phyloP scores from a whole-genome alignment of 2,113 vertebrate species.

The Petaurus breviceps region DNA sequence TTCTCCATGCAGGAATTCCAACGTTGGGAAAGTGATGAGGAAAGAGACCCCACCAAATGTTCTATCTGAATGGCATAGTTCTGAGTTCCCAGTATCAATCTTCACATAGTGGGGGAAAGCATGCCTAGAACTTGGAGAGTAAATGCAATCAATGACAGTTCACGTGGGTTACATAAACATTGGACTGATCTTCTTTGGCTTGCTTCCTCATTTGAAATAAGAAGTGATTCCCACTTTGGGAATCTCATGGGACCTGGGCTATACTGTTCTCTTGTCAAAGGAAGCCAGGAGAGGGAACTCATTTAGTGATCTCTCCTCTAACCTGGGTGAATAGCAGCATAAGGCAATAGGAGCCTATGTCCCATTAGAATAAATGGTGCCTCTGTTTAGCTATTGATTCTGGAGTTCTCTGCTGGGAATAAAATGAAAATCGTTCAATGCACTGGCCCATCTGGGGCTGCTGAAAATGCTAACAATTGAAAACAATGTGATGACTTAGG shows the following conservation, averaged over 20 bases:
- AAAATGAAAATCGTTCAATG: constrained; percentile 41
- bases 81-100: background rate
- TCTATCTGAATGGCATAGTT: background rate
- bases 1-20: background rate
- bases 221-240: background rate
- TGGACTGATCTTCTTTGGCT: constrained; percentile 53
- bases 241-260: constrained; percentile 22
- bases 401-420: constrained; percentile 49
- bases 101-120: background rate
- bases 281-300: background rate
- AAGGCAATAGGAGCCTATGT: background rate
- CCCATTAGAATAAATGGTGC: constrained; percentile 36
- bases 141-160: background rate
- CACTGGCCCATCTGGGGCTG: background rate
- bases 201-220: constrained; percentile 52
- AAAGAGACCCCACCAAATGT: background rate
- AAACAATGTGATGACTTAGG: constrained; percentile 27
- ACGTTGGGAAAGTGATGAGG: background rate
- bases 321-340: background rate
- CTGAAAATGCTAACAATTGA: constrained; percentile 56
- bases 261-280: constrained; percentile 26
- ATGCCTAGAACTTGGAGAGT: background rate
- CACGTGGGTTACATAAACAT: background rate
- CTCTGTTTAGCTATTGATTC: constrained; percentile 34
- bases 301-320: constrained; percentile 1